phyloP scores from a whole-genome alignment of 2,113 vertebrate genomes.

The Mormoops blainvillei region DNA sequence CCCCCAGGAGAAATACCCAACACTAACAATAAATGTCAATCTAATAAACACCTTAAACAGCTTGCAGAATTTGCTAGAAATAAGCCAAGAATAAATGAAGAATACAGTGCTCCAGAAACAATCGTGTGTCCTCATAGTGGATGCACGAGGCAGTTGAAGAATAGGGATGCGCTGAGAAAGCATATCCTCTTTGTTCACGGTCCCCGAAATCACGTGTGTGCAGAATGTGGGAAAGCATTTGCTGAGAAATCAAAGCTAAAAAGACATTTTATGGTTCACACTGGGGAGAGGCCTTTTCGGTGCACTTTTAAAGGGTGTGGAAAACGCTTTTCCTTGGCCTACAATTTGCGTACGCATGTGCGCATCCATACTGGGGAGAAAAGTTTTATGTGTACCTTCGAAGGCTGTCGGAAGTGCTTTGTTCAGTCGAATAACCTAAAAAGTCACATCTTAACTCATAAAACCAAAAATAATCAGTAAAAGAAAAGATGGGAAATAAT shows the following conservation, averaged over 20 bases:
- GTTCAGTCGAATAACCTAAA: conserved; percentile 95
- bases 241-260: conserved; percentile 92
- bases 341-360: conserved; percentile 96
- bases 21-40: neutral
- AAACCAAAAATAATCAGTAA: conserved; percentile 92
- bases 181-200: conserved; percentile 91
- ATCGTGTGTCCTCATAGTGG: conserved; percentile 93
- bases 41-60: neutral
- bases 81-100: conserved; percentile 88
- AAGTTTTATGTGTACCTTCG: conserved; percentile 92
- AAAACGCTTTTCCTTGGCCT: conserved; percentile 96
- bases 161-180: conserved; percentile 91
- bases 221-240: conserved; percentile 95
- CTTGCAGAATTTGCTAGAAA: conserved; percentile 76
- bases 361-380: conserved; percentile 97
- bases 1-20: neutral
- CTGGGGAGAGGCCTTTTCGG: conserved; percentile 94
- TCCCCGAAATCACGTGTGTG: conserved; percentile 92
- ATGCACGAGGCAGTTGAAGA: conserved; percentile 91
- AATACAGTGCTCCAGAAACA: conserved; percentile 84
- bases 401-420: conserved; percentile 93
- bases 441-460: conserved; percentile 94
- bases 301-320: conserved; percentile 96
- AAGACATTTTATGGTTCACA: conserved; percentile 94
- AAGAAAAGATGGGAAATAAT: conserved; percentile 64